phyloP scores from a whole-genome alignment of 1,140 invertebrate species.

The Kradibia gibbosae region DNA sequence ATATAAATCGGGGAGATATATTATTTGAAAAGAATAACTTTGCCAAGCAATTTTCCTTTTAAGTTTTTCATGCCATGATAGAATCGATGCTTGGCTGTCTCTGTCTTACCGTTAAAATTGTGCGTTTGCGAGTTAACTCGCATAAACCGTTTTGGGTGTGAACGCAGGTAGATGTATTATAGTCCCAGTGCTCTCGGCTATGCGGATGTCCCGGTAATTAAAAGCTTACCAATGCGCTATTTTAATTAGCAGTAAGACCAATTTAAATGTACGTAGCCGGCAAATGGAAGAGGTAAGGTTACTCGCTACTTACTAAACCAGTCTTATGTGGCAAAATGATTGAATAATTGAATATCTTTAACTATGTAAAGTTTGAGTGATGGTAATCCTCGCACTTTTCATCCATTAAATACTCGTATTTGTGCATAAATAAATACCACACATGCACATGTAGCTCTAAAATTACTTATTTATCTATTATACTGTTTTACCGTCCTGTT shows the following conservation, averaged over 20 bases:
- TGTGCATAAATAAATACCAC: neutral
- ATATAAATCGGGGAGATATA: too few relatives aligned
- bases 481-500: too few relatives aligned
- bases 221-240: slow-evolving; percentile 53
- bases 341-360: neutral
- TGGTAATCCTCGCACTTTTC: neutral
- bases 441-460: neutral
- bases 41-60: too few relatives aligned
- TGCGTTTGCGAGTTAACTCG: too few relatives aligned
- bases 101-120: too few relatives aligned
- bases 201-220: slow-evolving; percentile 10
- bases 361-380: neutral
- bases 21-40: too few relatives aligned
- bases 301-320: slow-evolving; percentile 4
- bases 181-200: neutral
- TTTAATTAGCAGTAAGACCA: slow-evolving; percentile 55
- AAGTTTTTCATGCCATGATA: too few relatives aligned
- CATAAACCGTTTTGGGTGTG: slow-evolving; percentile 2
- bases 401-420: neutral
- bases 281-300: slow-evolving; percentile 42
- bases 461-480: too few relatives aligned
- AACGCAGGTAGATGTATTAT: neutral
- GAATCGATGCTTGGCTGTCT: too few relatives aligned
- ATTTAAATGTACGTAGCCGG: slow-evolving; percentile 57
- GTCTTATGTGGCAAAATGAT: neutral